Percentiles rank a stretch among this genome's conserved stretches.
These are phyloP conservation scores for Laterallus jamaicensis DNA, from an alignment of 2,113 vertebrate genomes.

Conservation along the genomic window DNA sequence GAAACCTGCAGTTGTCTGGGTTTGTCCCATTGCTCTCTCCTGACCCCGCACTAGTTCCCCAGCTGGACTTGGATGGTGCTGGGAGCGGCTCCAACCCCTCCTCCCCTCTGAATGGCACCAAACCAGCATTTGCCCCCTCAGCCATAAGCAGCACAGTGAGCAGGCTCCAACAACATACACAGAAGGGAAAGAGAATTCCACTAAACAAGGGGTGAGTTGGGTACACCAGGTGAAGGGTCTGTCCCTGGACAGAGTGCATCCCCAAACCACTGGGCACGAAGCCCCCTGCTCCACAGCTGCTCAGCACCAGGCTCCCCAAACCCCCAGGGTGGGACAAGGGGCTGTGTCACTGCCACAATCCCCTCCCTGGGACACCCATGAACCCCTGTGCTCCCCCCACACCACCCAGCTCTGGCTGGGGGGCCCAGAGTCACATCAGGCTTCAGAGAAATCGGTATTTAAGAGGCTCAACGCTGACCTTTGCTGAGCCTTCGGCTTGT, in stretches of 20 bases:
- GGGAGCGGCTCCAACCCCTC: background rate
- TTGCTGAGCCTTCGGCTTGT: rapidly evolving
- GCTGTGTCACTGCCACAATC: background rate
- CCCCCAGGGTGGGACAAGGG: background rate
- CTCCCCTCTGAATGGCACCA: background rate
- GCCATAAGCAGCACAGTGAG: background rate
- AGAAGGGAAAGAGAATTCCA: too few relatives aligned
- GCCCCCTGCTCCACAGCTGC: background rate
- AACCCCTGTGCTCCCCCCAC: rapidly evolving
- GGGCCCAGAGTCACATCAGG: rapidly evolving
- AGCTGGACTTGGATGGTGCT: rapidly evolving
- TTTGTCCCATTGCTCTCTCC: background rate
- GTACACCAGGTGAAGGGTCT: too few relatives aligned
- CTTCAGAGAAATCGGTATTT: rapidly evolving
- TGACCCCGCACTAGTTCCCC: rapidly evolving
- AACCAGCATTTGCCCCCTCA: background rate
- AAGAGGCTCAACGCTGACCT: background rate
- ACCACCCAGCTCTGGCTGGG: background rate
- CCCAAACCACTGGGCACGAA: background rate
- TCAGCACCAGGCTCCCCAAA: background rate
- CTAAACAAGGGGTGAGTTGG: rapidly evolving
- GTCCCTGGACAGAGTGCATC: rapidly evolving
- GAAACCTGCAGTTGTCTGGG: background rate
- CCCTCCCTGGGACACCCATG: background rate
- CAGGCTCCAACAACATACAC: background rate